These are phyloP conservation scores for Cryptomyrus ogoouensis DNA, from an alignment of 2,113 vertebrate genomes.

Conservation along the genomic window DNA sequence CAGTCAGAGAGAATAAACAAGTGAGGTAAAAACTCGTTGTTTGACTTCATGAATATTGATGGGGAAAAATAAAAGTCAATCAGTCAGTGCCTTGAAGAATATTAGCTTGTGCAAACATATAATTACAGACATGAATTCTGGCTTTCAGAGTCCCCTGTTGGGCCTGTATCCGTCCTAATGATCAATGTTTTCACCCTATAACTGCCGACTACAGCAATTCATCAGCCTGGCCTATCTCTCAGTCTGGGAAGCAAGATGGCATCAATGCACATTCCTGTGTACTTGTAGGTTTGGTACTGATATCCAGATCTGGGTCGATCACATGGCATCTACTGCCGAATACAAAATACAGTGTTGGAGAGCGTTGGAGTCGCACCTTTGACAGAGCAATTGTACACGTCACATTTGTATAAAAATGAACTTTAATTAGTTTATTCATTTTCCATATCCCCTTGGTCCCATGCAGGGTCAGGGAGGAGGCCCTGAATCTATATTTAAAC, in stretches of 20 bases:
- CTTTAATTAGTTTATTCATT: not conserved
- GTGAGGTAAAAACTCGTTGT: not conserved
- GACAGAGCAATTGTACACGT: not conserved
- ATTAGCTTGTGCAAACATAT: slow-evolving; percentile 54
- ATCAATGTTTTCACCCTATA: slow-evolving; percentile 56
- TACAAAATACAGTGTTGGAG: not conserved
- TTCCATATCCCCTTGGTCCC: not conserved
- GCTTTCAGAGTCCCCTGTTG: slow-evolving; percentile 47
- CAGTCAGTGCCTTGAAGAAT: slow-evolving; percentile 49
- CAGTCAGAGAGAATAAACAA: not conserved
- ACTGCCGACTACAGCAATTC: slow-evolving; percentile 61
- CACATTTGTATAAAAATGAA: not conserved
- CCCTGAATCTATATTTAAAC: not conserved
- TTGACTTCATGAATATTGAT: slow-evolving; percentile 20
- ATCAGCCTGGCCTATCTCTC: slow-evolving; percentile 50
- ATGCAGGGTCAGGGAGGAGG: not conserved
- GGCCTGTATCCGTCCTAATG: slow-evolving; percentile 54
- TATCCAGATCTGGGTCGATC: slow-evolving; percentile 33
- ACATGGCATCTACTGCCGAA: slow-evolving; percentile 28
- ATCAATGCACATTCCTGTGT: slow-evolving; percentile 53
- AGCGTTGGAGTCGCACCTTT: not conserved
- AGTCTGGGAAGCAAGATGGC: slow-evolving; percentile 44
- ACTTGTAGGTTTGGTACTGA: slow-evolving; percentile 47
- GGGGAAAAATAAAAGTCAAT: slow-evolving; percentile 31
- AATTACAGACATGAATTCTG: slow-evolving; percentile 64